Base-by-base conservation (phyloP, 2,797 vertebrate species). In the Malurus leucopterus region DNA sequence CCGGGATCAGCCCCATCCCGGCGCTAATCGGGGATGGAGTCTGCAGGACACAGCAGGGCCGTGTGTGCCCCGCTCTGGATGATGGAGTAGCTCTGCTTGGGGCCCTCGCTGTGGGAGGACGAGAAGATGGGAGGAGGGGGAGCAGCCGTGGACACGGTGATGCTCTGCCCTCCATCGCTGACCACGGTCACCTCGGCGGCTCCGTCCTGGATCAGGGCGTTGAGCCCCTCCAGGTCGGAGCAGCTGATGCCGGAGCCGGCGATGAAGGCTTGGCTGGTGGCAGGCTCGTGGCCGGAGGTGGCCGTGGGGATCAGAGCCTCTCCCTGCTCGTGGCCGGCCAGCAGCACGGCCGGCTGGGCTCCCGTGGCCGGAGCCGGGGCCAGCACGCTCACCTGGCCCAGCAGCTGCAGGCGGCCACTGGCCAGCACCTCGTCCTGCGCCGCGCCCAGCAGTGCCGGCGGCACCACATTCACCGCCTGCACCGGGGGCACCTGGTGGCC, bases 331-430 rank as follows among this genome's bases (percentile, higher is more conserved):
- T 95, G 92, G 11, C 98, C 86, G 36, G 97, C 92, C 11, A 98
- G 98, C 85, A 99, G 94, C 44, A 99, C 98, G 5, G 98, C 96
- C 11, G 98, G 98, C 55, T 98, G 97, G 2, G 96, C n/a, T 11
- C 96, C 96, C 4, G 91, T 87, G 20, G 98, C 55, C 2, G 95
- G 97, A 8, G 98, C 91, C 0, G 98, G 98, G 1, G 98, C 93
- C n/a, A 99, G 96, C 81, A 99, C 94, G 59, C 97, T 98, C 44
- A 99, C 98, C 84, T 99, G 99, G 73, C 98, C 98, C 79, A 99
- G 96, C 83, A 99, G 98, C 88, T 98, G 97, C 70, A 98, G 88
- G 76, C 98, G 98, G 94, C 96, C 95, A 11, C 34, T 64, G 12
- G 81, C 94, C 0, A 96, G 77, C 26, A 96, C 91, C 7, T 97